Conservation (phyloP, 2,113 vertebrate genomes). For the Laterallus jamaicensis region DNA sequence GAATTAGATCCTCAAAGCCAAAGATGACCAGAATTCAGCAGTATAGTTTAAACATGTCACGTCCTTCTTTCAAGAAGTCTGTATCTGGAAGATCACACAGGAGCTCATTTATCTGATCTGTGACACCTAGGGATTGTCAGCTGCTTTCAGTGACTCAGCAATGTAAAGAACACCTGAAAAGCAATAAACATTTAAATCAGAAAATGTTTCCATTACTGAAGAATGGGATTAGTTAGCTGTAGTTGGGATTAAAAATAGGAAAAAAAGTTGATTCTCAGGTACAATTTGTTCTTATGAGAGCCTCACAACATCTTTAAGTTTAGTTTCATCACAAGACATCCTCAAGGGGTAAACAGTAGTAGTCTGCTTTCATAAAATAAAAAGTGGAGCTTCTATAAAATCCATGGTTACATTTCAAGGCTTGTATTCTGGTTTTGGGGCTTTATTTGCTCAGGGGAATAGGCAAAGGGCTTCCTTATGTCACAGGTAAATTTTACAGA, state of each 20-base stretch:
- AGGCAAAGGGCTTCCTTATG: too few relatives aligned
- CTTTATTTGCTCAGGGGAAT: too few relatives aligned
- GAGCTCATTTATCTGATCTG: background rate
- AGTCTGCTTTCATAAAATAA: too few relatives aligned
- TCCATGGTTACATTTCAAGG: too few relatives aligned
- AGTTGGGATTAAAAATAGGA: background rate
- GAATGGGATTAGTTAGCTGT: background rate
- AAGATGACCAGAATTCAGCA: background rate
- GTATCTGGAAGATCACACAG: background rate
- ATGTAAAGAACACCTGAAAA: background rate
- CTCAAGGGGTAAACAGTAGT: too few relatives aligned
- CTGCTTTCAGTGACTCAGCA: background rate
- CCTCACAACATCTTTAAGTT: background rate
- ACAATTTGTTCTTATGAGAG: rapidly evolving
- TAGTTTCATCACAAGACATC: too few relatives aligned
- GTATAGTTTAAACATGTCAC: background rate
- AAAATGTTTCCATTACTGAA: background rate
- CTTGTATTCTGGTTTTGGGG: too few relatives aligned
- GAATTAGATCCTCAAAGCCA: background rate
- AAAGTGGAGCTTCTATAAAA: too few relatives aligned
- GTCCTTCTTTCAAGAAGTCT: background rate
- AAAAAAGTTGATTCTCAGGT: background rate
- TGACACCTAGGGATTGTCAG: background rate
- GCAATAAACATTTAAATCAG: background rate
- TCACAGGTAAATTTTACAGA: too few relatives aligned